Conservation (phyloP, 2,113 vertebrate genomes). For the Noctilio leporinus region DNA sequence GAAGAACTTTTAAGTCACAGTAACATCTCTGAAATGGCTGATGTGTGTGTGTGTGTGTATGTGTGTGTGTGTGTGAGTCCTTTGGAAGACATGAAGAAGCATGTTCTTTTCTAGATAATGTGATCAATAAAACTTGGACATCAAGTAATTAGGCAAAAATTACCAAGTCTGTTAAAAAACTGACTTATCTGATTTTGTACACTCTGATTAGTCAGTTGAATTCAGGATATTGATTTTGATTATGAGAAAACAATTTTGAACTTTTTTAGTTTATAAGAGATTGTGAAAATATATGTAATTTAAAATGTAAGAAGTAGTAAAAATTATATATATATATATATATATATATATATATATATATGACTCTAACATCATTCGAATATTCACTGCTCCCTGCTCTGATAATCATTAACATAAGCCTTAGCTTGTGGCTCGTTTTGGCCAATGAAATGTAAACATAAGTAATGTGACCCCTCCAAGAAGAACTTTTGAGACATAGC, state of each 20-base stretch:
- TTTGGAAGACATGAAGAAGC: not conserved
- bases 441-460: not conserved
- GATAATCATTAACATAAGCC: not conserved
- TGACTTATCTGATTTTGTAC: not conserved
- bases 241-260: not conserved
- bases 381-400: not conserved
- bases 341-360: not conserved
- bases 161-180: not conserved
- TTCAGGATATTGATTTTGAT: not conserved
- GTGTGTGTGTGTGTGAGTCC: not conserved
- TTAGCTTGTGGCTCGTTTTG: not conserved
- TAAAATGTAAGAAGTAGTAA: not conserved
- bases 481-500: not conserved
- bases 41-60: not conserved
- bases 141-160: not conserved
- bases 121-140: not conserved
- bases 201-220: not conserved
- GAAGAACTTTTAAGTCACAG: not conserved
- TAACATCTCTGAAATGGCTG: not conserved
- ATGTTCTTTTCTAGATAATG: not conserved
- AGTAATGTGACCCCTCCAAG: not conserved
- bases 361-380: not conserved
- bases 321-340: not conserved
- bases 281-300: not conserved
- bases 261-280: not conserved